Percentiles rank a stretch among this genome's conserved stretches.
These are phyloP conservation scores for Norana najaformis DNA, from an alignment of 2,888 invertebrate species.

Conservation along the genomic window DNA sequence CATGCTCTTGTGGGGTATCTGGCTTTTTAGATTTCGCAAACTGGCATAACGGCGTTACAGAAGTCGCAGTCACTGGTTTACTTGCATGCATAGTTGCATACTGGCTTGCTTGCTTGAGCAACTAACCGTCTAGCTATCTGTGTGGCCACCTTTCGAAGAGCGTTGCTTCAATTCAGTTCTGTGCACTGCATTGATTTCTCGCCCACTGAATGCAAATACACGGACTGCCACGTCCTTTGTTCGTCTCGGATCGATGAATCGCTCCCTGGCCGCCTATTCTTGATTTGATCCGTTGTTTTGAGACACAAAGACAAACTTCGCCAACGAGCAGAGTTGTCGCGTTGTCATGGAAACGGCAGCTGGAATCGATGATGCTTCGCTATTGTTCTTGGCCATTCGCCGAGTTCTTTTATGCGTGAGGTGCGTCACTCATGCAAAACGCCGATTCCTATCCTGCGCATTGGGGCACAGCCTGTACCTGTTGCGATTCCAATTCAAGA, in stretches of 20 bases:
- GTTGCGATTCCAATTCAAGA: not conserved
- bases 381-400: not conserved
- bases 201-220: not conserved
- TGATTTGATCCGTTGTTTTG: not conserved
- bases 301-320: not conserved
- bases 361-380: not conserved
- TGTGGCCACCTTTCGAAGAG: not conserved
- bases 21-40: not conserved
- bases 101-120: not conserved
- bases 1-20: no score
- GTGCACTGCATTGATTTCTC: not conserved
- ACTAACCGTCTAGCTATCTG: not conserved
- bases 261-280: not conserved
- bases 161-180: not conserved
- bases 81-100: no score
- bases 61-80: not conserved
- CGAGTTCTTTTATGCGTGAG: not conserved
- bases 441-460: not conserved
- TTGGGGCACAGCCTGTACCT: not conserved
- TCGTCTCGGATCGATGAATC: conserved; percentile 7
- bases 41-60: not conserved
- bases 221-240: not conserved
- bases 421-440: not conserved
- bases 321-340: not conserved
- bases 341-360: not conserved